Percentiles rank a stretch among this genome's conserved stretches.
phyloP scores from a whole-genome alignment of 2,888 invertebrate genomes.

The Bombylius discolor region DNA sequence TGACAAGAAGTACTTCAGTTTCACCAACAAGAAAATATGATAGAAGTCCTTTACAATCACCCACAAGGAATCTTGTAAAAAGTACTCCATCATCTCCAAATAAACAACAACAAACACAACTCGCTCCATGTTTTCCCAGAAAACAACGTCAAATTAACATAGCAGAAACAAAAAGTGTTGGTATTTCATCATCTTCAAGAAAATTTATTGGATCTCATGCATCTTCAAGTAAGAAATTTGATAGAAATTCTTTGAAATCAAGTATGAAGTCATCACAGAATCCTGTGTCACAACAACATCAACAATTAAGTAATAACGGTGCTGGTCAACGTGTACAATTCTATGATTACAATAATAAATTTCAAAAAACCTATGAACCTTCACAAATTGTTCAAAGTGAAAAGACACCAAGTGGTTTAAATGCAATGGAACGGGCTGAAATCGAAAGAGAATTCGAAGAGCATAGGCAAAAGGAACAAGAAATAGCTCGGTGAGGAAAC shows the following conservation, averaged over 20 bases:
- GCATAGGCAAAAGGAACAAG: conserved; percentile 21
- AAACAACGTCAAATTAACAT: too few relatives aligned
- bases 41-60: not conserved
- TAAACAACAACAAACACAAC: not conserved
- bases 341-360: conserved; percentile 40
- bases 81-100: not conserved
- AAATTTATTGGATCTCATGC: not conserved
- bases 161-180: too few relatives aligned
- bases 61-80: not conserved
- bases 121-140: too few relatives aligned
- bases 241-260: not conserved
- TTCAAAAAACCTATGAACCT: conserved; percentile 28
- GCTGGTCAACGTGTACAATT: conserved; percentile 26
- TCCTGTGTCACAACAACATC: not conserved
- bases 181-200: not conserved
- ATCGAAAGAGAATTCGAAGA: conserved; percentile 19
- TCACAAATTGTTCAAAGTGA: conserved; percentile 18
- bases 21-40: not conserved
- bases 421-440: conserved; percentile 28
- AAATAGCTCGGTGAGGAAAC: conserved; percentile 8
- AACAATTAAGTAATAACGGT: not conserved
- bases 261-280: not conserved
- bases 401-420: conserved; percentile 11
- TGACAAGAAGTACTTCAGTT: not conserved
- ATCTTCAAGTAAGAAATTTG: not conserved